Percentiles rank a stretch among this genome's conserved stretches.
These are phyloP conservation scores for Oncopeltus fasciatus DNA, from an alignment of 1,140 invertebrate genomes.

Conservation along the genomic window DNA sequence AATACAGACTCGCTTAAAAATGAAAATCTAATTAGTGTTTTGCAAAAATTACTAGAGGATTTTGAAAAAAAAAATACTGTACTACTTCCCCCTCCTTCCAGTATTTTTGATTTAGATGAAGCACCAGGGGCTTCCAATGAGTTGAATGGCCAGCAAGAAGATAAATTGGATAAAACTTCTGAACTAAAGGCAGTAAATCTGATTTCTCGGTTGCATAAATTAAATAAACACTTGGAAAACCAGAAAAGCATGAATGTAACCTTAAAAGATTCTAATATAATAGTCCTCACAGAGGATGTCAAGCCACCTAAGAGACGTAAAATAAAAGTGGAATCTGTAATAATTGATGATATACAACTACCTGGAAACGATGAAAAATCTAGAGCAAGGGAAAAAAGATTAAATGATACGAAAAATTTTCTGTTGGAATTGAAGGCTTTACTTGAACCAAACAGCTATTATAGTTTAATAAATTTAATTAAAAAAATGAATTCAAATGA, in stretches of 20 bases:
- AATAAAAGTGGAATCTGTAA: neutral
- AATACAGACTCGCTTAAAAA: neutral
- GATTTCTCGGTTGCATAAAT: too few relatives aligned
- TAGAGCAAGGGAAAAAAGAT: slow-evolving; percentile 3
- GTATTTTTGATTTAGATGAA: neutral
- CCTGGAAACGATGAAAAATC: neutral
- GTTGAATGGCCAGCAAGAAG: too few relatives aligned
- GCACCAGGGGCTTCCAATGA: too few relatives aligned
- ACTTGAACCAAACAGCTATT: neutral
- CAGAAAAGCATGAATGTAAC: too few relatives aligned
- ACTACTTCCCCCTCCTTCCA: neutral
- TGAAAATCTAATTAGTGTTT: neutral
- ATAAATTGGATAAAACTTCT: too few relatives aligned
- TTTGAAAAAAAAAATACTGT: neutral
- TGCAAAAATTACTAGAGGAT: neutral
- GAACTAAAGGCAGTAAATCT: too few relatives aligned
- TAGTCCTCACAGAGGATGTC: neutral
- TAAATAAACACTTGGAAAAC: too few relatives aligned
- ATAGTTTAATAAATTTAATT: neutral
- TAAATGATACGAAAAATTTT: slow-evolving; percentile 11
- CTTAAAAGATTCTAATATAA: too few relatives aligned
- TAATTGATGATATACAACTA: neutral
- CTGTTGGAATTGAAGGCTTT: slow-evolving; percentile 1
- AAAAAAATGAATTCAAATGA: neutral
- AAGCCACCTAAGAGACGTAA: neutral